Base-by-base conservation (phyloP, 2,797 vertebrate species). In the Luscinia luscinia region DNA sequence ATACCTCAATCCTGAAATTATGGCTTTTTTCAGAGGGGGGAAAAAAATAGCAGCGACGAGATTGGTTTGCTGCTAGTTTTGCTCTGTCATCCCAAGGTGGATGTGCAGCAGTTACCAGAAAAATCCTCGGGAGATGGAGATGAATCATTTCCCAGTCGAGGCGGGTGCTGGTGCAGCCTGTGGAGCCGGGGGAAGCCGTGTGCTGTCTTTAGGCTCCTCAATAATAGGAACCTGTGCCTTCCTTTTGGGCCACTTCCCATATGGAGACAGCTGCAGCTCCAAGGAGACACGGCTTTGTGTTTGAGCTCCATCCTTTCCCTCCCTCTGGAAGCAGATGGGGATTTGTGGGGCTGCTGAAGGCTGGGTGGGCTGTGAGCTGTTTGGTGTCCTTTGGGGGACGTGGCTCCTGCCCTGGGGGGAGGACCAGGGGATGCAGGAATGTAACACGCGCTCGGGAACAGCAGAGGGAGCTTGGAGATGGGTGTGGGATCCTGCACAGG, bases 31-130 rank as follows among this genome's bases (percentile, higher is more conserved):
- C 0, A 1, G 43, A 3, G 13, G 19, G 24, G 24, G 22, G 12
- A 7, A 11, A 21, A 22, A 69, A 48, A 59, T 46, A 81, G 32
- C 64, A 88, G 66, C 2, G 28, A 38, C 0, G 1, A 69, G 59
- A 22, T 64, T 63, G 64, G 68, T 63, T 89, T 89, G 76, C 81
- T 90, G 70, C 72, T 87, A 15, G 52, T 90, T 88, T 90, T 96
- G 95, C 95, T 94, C 90, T 79, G 88, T 96, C 93, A 95, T 94
- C 59, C 86, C 77, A 76, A 92, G 86, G 90, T 92, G 64, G 92
- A 79, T 95, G 52, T 94, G 92, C 86, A 89, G 90, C 84, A 89
- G 72, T 76, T 93, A 91, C 90, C 78, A 94, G 86, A 89, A 95
- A 32, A 76, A 87, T 91, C 92, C 93, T 76, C 38, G 0, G 5